A percentile compares a stretch with the other conserved stretches of the same genome.
Evolutionary conservation across 2,113 vertebrate genomes (phyloP).

Genomic region (Muscicapa adusta): DNA sequence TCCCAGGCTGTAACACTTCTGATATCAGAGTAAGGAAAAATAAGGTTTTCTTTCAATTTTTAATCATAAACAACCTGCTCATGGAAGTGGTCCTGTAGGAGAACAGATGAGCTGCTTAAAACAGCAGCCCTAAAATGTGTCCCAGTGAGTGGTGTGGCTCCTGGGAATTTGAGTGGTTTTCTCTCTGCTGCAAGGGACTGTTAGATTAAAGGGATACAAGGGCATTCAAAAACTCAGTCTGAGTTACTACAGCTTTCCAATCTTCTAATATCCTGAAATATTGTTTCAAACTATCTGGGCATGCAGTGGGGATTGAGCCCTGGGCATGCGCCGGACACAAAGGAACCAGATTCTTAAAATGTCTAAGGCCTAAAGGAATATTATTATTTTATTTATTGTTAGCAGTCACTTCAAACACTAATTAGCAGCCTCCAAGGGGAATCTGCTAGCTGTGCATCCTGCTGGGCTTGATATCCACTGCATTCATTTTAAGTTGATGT

Average conservation of each 20-base stretch:
- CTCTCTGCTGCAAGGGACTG: not conserved
- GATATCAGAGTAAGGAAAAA: not conserved
- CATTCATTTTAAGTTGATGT: slow-evolving; percentile 25
- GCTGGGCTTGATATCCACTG: not conserved
- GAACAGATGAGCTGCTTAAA: not conserved
- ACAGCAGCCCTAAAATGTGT: not conserved
- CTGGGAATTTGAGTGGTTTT: not conserved
- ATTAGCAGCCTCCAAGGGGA: slow-evolving; percentile 20
- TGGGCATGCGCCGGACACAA: not conserved
- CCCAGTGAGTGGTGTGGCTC: not conserved
- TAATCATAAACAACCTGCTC: not conserved
- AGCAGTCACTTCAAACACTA: slow-evolving; percentile 6
- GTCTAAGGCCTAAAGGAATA: not conserved
- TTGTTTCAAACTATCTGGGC: not conserved
- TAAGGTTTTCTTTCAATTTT: not conserved
- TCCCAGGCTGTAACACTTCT: not conserved
- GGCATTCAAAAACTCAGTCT: not conserved
- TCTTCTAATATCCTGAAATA: not conserved
- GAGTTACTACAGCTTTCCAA: not conserved
- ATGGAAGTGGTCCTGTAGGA: not conserved
- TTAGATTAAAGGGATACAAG: not conserved
- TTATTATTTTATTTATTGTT: slow-evolving; percentile 32
- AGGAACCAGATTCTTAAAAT: not conserved
- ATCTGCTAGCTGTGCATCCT: not conserved
- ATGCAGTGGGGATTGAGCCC: not conserved